phyloP scores from a whole-genome alignment of 2,113 vertebrate genomes.

The Fukomys damarensis region DNA sequence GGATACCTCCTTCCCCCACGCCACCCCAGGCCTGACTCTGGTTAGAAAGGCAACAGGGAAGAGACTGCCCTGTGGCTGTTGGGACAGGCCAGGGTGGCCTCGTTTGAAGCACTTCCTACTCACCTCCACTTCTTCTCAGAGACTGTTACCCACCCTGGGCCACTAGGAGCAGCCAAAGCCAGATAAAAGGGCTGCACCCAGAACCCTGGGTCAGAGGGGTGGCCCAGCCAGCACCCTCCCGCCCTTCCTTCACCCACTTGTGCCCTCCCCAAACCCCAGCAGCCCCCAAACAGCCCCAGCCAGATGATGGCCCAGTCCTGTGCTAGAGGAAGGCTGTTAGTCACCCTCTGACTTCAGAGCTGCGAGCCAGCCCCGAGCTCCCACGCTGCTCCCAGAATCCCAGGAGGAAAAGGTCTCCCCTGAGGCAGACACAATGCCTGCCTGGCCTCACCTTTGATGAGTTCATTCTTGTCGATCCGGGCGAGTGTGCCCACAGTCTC shows the following conservation, averaged over 20 bases:
- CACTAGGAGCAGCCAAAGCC: background rate
- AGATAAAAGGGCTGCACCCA: too few relatives aligned
- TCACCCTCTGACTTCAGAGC: background rate
- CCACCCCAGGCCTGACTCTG: background rate
- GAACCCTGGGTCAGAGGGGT: background rate
- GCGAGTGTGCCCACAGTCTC: background rate
- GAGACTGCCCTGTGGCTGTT: accelerated
- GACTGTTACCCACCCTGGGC: background rate
- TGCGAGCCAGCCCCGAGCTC: background rate
- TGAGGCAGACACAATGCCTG: too few relatives aligned
- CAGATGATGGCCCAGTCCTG: accelerated
- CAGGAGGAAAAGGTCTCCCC: too few relatives aligned
- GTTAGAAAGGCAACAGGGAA: background rate
- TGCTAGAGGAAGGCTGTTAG: background rate
- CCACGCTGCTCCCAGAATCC: background rate
- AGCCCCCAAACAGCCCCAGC: background rate
- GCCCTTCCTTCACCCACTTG: background rate
- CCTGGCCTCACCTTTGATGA: slow-evolving; percentile 78
- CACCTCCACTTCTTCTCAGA: background rate
- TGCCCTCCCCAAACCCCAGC: background rate
- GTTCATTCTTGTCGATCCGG: background rate
- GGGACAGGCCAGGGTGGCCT: background rate
- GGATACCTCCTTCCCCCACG: too few relatives aligned
- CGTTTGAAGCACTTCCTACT: background rate
- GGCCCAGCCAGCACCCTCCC: background rate